A percentile compares a stretch with the other conserved stretches of the same genome.
Evolutionary conservation across 2,113 vertebrate species (phyloP).

Genomic region (Scomber japonicus): DNA sequence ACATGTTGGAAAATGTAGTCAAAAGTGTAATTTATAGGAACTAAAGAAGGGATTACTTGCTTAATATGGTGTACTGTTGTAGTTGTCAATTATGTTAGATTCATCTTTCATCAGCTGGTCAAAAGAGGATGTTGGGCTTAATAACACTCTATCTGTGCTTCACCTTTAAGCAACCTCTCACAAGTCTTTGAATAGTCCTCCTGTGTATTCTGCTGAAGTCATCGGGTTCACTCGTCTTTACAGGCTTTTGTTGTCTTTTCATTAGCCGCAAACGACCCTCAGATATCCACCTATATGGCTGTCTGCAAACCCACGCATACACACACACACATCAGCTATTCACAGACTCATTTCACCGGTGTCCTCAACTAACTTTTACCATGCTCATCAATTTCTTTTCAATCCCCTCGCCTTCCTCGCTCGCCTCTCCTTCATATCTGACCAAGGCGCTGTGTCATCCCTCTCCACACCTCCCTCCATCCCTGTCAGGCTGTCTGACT

Average conservation of each 20-base stretch:
- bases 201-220: not conserved
- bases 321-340: slow-evolving; percentile 17
- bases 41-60: not conserved
- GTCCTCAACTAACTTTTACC: not conserved
- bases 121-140: not conserved
- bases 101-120: not conserved
- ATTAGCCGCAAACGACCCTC: slow-evolving; percentile 18
- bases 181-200: slow-evolving; percentile 5
- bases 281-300: not conserved
- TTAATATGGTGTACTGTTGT: too few relatives aligned
- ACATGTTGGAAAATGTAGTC: too few relatives aligned
- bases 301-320: slow-evolving; percentile 25
- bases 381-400: not conserved
- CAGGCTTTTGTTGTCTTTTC: not conserved
- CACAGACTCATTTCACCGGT: not conserved
- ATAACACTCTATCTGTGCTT: not conserved
- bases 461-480: slow-evolving; percentile 4
- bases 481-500: slow-evolving; percentile 10
- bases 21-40: not conserved
- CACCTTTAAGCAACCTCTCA: not conserved
- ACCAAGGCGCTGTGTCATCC: not conserved
- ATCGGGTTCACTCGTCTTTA: slow-evolving; percentile 4
- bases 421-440: not conserved
- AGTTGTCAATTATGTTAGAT: too few relatives aligned
- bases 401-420: fast-evolving